Percentiles rank a stretch among this genome's conserved stretches.
phyloP scores from a whole-genome alignment of 1,140 invertebrate genomes.

The Euwallacea fornicatus region DNA sequence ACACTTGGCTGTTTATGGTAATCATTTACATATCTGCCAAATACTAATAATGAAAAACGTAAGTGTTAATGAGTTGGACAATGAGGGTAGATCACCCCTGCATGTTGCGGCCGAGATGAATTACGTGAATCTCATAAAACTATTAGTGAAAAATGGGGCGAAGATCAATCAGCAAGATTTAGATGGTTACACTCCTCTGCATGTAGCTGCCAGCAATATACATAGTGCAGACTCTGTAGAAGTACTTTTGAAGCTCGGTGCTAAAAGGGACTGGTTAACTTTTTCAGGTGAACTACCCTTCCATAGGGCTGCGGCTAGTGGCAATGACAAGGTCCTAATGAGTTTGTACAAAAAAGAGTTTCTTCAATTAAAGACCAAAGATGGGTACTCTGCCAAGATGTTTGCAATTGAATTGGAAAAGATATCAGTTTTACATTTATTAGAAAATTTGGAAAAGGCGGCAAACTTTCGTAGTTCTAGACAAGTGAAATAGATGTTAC shows the following conservation, averaged over 20 bases:
- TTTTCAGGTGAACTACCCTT: slow-evolving; percentile 42
- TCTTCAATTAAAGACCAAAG: slow-evolving; percentile 30
- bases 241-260: slow-evolving; percentile 32
- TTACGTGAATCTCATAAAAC: slow-evolving; percentile 16
- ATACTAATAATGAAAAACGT: slow-evolving; percentile 22
- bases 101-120: slow-evolving; percentile 39
- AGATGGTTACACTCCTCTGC: slow-evolving; percentile 42
- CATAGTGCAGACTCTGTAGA: slow-evolving; percentile 25
- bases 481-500: too few relatives aligned
- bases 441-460: slow-evolving; percentile 10
- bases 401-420: slow-evolving; percentile 33
- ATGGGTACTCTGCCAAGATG: slow-evolving; percentile 29
- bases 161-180: slow-evolving; percentile 36
- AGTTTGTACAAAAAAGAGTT: slow-evolving; percentile 30
- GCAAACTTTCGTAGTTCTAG: too few relatives aligned
- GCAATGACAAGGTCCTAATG: slow-evolving; percentile 32
- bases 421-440: slow-evolving; percentile 20
- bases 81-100: slow-evolving; percentile 34
- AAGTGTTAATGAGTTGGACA: slow-evolving; percentile 32
- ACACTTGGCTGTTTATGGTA: slow-evolving; percentile 31
- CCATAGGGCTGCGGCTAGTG: slow-evolving; percentile 38
- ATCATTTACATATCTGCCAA: slow-evolving; percentile 20
- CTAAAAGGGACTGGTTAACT: slow-evolving; percentile 17
- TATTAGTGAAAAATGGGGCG: slow-evolving; percentile 36
- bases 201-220: slow-evolving; percentile 36